Base-by-base conservation (phyloP, 1,140 invertebrate genomes). In the Stratiolaelaps scimitus region DNA sequence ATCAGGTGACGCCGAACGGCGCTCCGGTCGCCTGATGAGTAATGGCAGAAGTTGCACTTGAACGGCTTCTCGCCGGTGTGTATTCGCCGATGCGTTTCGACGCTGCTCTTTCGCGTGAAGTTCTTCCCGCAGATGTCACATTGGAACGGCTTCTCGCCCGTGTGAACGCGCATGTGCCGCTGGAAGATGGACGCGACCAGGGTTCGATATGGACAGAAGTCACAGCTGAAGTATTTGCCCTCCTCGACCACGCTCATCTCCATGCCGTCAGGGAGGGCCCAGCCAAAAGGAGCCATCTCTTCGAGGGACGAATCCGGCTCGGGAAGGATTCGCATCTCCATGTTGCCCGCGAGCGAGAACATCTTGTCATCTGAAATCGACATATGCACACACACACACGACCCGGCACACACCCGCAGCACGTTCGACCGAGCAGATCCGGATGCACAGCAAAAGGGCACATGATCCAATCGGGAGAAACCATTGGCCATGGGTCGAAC, bases 21-120 rank as follows among this genome's bases (percentile, higher is more conserved):
- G 34, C 53, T 60, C 2, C 53, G 53, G 34, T 60, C 53, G 26
- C 53, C 53, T 15, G 53, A 60, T 23, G 53, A 60, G 26, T 60
- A 60, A 69, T 79, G 75, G 76, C 83, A 87, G 72, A 89, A 89
- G 40, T 88, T 78, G 72, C 88, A 90, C 48, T 87, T 86, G 73
- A 90, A 91, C 1, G 88, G 88, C 2, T 84, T 78, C 67, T 86
- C 82, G 0, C 88, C 88, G 0, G 88, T 91, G 73, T 91, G 89
- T 71, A 89, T 91, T 28, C 88, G 79, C 2, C 90, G 87, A 74
- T 91, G 89, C 56, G 89, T 76, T 74, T 90, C 89, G 19, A 92
- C 78, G 73, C 90, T 90, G 76, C 89, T 87, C 73, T 89, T 88
- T 7, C 86, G 88, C 68, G 53, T 89, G 76, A 91, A 92, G 45